Evolutionary conservation across 2,888 invertebrate genomes (phyloP).

Genomic region (Fabriciana adippe): DNA sequence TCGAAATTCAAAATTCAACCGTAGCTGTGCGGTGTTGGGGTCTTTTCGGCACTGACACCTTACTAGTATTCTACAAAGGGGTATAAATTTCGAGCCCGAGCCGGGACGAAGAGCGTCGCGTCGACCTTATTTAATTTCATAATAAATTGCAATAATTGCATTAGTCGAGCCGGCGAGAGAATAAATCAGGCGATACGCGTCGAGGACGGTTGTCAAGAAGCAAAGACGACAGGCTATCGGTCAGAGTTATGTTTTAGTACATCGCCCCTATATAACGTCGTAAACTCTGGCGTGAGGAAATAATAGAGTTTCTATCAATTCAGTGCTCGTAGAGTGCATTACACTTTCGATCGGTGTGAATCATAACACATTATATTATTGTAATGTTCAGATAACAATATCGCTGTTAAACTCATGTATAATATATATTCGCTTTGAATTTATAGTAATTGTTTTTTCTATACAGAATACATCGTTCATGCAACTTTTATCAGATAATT

Average conservation of each 20-base stretch:
- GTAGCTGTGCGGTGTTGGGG: slow-evolving; percentile 47
- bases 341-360: slow-evolving; percentile 42
- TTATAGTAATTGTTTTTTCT: too few species aligned
- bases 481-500: too few species aligned
- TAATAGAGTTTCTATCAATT: slow-evolving; percentile 47
- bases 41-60: slow-evolving; percentile 51
- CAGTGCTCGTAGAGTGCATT: slow-evolving; percentile 45
- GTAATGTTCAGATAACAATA: slow-evolving; percentile 27
- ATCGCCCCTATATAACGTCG: slow-evolving; percentile 43
- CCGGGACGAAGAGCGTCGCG: slow-evolving; percentile 57
- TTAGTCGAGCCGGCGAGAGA: slow-evolving; percentile 62
- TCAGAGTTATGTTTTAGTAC: slow-evolving; percentile 46
- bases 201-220: slow-evolving; percentile 52
- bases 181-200: slow-evolving; percentile 67
- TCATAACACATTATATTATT: slow-evolving; percentile 40
- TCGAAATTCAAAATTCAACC: slow-evolving; percentile 65
- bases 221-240: slow-evolving; percentile 48
- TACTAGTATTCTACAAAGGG: slow-evolving; percentile 50
- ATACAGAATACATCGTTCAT: too few species aligned
- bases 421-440: slow-evolving; percentile 4
- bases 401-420: slow-evolving; percentile 4
- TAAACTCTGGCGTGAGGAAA: slow-evolving; percentile 48
- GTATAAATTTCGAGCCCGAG: slow-evolving; percentile 67
- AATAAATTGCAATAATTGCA: slow-evolving; percentile 81
- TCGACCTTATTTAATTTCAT: slow-evolving; percentile 79